phyloP scores from a whole-genome alignment of 2,797 vertebrate genomes.

The Enteromius argenteus region DNA sequence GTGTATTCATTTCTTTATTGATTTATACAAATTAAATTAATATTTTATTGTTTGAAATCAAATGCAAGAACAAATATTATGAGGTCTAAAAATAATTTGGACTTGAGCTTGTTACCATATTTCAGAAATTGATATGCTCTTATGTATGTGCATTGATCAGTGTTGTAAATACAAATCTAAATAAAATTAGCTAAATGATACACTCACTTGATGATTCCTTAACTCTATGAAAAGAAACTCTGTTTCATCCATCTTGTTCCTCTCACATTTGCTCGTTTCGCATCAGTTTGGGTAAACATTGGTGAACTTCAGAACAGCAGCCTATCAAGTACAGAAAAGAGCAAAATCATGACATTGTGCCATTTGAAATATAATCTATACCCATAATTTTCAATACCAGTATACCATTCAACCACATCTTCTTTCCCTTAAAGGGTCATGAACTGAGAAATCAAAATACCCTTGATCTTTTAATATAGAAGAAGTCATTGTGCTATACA shows the following conservation, averaged over 20 bases:
- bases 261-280: constrained; percentile 1
- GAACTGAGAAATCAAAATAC: too few species aligned
- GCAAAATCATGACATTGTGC: background rate
- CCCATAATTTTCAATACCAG: background rate
- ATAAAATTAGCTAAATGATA: background rate
- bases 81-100: too few species aligned
- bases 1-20: background rate
- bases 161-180: background rate
- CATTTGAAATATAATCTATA: background rate
- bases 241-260: background rate
- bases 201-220: background rate
- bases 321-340: background rate
- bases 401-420: background rate
- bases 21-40: background rate
- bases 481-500: too few species aligned
- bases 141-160: background rate
- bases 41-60: background rate
- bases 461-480: too few species aligned
- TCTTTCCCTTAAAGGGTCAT: too few species aligned
- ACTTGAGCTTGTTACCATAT: background rate
- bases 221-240: constrained; percentile 4
- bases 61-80: background rate
- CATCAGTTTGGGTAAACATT: background rate
- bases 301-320: constrained; percentile 6
- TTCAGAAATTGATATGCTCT: background rate